A percentile compares a stretch with the other conserved stretches of the same genome.
These are phyloP conservation scores for Pecten maximus DNA, from an alignment of 2,888 invertebrate species.

Conservation along the genomic window DNA sequence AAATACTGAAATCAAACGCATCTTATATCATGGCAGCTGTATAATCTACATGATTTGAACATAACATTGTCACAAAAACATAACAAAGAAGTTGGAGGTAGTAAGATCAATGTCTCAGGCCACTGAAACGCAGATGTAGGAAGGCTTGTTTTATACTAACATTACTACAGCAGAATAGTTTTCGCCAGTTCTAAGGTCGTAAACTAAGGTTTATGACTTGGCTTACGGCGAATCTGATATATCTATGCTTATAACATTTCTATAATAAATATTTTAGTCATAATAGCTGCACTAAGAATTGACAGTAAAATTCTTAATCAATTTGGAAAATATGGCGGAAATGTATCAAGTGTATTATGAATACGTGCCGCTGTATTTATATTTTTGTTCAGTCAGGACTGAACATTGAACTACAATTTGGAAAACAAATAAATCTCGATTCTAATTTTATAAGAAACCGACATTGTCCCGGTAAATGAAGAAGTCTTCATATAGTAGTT, in stretches of 20 bases:
- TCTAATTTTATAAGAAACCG: not conserved
- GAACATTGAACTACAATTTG: not conserved
- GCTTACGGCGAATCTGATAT: conserved; percentile 3
- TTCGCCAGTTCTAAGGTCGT: not conserved
- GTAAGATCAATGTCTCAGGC: not conserved
- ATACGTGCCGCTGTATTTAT: not conserved
- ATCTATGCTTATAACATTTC: conserved; percentile 7
- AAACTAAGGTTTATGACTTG: not conserved
- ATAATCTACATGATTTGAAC: not conserved
- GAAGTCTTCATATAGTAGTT: too few species aligned
- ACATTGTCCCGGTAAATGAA: too few species aligned
- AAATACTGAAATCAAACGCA: conserved; percentile 14
- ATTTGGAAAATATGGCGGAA: not conserved
- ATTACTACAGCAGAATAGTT: not conserved
- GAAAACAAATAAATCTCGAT: not conserved
- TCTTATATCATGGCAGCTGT: not conserved
- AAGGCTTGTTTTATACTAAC: not conserved
- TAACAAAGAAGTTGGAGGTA: not conserved
- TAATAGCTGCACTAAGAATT: not conserved
- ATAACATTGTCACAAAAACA: not conserved
- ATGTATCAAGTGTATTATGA: not conserved
- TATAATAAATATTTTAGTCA: not conserved
- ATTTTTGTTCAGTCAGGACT: not conserved
- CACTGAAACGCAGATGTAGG: not conserved
- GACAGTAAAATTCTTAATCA: not conserved